Conservation (phyloP, 64 coral and sea anemone genomes). For the Stichodactyla helianthus region DNA sequence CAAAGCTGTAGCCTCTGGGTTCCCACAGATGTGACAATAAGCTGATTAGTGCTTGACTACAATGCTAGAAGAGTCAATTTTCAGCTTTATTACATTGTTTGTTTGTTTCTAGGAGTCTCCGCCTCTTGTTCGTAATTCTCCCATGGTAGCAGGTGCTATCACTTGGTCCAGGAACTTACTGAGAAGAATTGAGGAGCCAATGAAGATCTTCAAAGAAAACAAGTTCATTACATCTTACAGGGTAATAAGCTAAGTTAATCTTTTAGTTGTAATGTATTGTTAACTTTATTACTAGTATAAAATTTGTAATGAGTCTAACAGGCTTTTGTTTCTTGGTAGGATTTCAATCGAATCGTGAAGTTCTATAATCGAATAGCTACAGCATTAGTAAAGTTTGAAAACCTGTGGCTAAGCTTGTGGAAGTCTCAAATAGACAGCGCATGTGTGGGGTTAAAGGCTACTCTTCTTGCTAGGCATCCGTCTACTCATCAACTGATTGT, state of each 20-base stretch:
- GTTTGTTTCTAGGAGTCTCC: conserved; percentile 68
- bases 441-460: conserved; percentile 46
- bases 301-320: too few species aligned
- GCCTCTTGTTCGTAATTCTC: conserved; percentile 88
- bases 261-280: not conserved
- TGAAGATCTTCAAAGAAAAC: conserved; percentile 99
- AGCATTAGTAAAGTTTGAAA: conserved; percentile 84
- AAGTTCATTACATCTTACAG: conserved; percentile 88
- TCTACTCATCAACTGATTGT: conserved; percentile 83
- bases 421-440: conserved; percentile 74
- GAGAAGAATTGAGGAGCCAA: conserved; percentile 96
- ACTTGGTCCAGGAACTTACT: conserved; percentile 85
- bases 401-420: conserved; percentile 79
- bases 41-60: too few species aligned
- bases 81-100: not conserved
- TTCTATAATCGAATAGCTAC: conserved; percentile 88
- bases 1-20: not conserved
- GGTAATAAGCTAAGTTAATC: conserved; percentile 15
- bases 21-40: too few species aligned
- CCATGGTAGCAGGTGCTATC: conserved; percentile 91
- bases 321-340: conserved; percentile 22
- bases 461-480: conserved; percentile 57
- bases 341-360: conserved; percentile 72
- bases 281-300: too few species aligned
- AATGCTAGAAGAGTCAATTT: too few species aligned